These are phyloP conservation scores for Thymelicus lineola DNA, from an alignment of 2,888 invertebrate genomes.

Conservation along the genomic window DNA sequence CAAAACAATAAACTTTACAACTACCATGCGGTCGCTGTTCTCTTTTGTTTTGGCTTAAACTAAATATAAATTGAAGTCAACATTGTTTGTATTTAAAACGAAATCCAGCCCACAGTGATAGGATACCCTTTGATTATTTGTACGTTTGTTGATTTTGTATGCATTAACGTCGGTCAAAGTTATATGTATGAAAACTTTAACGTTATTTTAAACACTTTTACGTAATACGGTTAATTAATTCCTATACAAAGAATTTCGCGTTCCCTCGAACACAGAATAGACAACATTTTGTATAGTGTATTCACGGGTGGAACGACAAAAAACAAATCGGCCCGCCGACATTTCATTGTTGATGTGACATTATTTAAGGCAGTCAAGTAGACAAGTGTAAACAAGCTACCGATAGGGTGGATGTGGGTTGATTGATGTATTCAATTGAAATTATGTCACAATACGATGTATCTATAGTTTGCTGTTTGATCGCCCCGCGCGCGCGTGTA, in stretches of 20 bases:
- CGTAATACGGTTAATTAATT: no score
- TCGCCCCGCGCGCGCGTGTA: not conserved
- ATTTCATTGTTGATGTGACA: conserved; percentile 1
- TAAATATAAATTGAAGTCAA: conserved; percentile 28
- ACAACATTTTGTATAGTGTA: not conserved
- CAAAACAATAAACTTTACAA: conserved; percentile 9
- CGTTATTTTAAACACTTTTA: no score
- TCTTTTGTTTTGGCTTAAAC: conserved; percentile 15
- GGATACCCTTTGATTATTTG: no score
- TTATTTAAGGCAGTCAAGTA: conserved; percentile 1
- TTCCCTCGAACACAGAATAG: not conserved
- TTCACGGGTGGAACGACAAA: not conserved
- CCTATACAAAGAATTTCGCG: not conserved
- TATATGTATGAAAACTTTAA: no score
- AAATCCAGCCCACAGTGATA: not conserved
- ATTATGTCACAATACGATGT: conserved; percentile 16
- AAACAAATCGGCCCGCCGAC: conserved; percentile 15
- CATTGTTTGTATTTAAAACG: conserved; percentile 8
- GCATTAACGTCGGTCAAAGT: no score
- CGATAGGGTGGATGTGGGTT: conserved; percentile 14
- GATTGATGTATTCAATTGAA: conserved; percentile 23
- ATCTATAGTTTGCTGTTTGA: conserved; percentile 14
- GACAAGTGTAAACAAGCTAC: conserved; percentile 18
- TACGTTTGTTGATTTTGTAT: not conserved
- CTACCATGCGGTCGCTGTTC: conserved; percentile 9